Evolutionary conservation across 92 coral and sea anemone genomes (phyloP), one percentile per base, ranked within the genome.

Genomic region (Phenganax subtilis): DNA sequence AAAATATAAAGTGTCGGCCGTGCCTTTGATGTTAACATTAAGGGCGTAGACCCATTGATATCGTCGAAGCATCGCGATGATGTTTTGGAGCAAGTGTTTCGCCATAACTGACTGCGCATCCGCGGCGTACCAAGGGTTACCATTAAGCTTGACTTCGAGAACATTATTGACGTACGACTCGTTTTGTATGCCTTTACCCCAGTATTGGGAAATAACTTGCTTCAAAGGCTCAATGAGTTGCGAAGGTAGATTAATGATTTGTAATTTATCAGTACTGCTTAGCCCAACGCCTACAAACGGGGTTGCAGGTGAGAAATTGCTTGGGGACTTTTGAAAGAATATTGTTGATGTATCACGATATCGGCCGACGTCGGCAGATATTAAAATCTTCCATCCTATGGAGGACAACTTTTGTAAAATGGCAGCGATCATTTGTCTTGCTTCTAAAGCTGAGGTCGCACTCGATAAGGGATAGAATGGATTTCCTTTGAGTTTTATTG

Each of bases 201-300:
- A 85, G 1, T 85, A 77, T 14, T 79, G 82, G 55, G 57, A 54
- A 1, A 88, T 71, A 20, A 69, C 77, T 55, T 79, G 82, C 65
- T 72, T 77, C 71, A 88, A 71, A 6, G 89, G 84, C 17, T 57
- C 72, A 55, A 81, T 83, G 12, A 88, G 84, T 17, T 82, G 81
- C 25, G 77, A 51, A 14, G 91, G 87, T 54, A 85, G 76, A 65
- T 88, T 88, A 8, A 88, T 54, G 6, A 88, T 57, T 85, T 85
- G 83, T 55, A 88, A 71, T 52, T 85, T 85, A 52, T 88, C 89
- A n/a, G 85, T 75, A 54, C 89, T 85, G 27, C 87, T 85, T 54
- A 88, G 79, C 16, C 91, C 88, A 28, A 88, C 89, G 47, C 84
- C 63, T n/a, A 88, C 80, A 73, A 85, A 84, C 0, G 88, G 91